Conservation (phyloP, 1,140 invertebrate species). For the Penaeus japonicus region DNA sequence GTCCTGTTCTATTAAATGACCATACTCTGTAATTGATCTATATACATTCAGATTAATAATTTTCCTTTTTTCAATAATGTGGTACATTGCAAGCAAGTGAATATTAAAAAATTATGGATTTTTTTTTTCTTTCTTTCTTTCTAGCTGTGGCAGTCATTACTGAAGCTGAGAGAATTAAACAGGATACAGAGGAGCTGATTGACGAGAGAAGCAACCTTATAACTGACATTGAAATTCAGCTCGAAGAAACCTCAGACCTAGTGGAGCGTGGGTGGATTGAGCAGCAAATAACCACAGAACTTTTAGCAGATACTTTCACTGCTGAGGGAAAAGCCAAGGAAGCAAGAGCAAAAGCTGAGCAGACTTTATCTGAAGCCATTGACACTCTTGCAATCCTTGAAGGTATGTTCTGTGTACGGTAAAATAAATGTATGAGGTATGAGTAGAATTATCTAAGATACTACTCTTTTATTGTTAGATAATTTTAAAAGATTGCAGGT, state of each 20-base stretch:
- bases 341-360: conserved; percentile 83
- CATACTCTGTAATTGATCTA: not conserved
- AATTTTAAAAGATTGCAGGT: not conserved
- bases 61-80: not conserved
- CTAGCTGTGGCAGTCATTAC: conserved; percentile 26
- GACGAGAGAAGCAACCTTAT: conserved; percentile 67
- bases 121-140: not conserved
- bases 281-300: conserved; percentile 64
- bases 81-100: not conserved
- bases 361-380: conserved; percentile 85
- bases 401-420: conserved; percentile 68
- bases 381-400: conserved; percentile 83
- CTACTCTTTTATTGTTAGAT: no score
- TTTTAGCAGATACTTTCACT: conserved; percentile 72
- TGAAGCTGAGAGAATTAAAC: conserved; percentile 72
- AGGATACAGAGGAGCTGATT: conserved; percentile 73
- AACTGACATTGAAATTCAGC: conserved; percentile 62
- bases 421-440: conserved; percentile 17
- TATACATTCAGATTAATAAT: not conserved
- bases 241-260: conserved; percentile 61
- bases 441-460: no score
- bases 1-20: not conserved
- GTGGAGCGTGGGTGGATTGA: conserved; percentile 60
- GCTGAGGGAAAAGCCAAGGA: conserved; percentile 77
- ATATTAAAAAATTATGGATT: not conserved